Base-by-base conservation (phyloP, 2,113 vertebrate species). In the Melanocharis versteri region DNA sequence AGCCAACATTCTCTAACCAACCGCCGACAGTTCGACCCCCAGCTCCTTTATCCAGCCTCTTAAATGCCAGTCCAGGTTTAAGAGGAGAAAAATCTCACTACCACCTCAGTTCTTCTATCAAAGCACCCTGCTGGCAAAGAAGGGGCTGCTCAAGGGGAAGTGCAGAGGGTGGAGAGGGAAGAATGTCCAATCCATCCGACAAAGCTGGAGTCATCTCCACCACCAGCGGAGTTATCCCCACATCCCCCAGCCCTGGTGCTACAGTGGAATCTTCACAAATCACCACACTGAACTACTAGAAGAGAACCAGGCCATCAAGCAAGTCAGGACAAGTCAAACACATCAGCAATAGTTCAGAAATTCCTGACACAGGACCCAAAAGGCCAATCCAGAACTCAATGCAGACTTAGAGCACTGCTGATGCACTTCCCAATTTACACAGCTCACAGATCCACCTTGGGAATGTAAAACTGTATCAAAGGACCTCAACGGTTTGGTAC, bases 61-160 rank as follows among this genome's bases (percentile, higher is more conserved):
- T n/a, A 14, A 87, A 87, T 3, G 3, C 10, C 65, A 68, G 9
- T 12, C 42, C 0, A 0, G 12, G 30, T 66, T 66, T 14, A 39
- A 69, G 48, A 64, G 33, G 13, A 68, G 61, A 54, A 65, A 37
- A 40, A 31, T 54, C 35, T 61, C 75, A 69, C 15, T 54, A 39
- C 39, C 65, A 33, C 26, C 31, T 60, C 21, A 14, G 11, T 27
- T 40, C 68, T 70, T 77, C 66, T 30, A 33, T 54, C 2, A 1
- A 79, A 80, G 57, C 40, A 40, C 4, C 26, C 56, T 48, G 39
- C 39, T 53, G 47, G 23, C 33, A 69, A 62, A 47, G 53, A 40
- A 48, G 19, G 13, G 42, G 35, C 66, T 45, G 39, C 27, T 45
- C 35, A 15, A 17, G 28, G 37, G 26, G 5, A 3, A 64, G 44